phyloP scores from a whole-genome alignment of 2,888 invertebrate species.

The Polyploca ridens region DNA sequence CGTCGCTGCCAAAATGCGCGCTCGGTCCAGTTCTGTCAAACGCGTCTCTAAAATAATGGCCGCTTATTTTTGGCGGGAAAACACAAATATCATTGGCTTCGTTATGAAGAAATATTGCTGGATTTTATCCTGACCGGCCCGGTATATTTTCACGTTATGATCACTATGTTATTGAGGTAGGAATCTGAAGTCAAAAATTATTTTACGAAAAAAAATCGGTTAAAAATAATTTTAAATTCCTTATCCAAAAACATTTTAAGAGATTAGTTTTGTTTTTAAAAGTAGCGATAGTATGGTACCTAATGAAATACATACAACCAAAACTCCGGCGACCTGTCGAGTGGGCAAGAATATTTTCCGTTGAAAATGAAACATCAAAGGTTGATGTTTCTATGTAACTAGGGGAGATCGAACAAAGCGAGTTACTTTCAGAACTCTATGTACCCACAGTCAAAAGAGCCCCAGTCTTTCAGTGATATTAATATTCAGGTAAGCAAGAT shows the following conservation, averaged over 20 bases:
- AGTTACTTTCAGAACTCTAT: constrained; percentile 32
- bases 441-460: constrained; percentile 23
- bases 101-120: constrained; percentile 60
- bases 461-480: background rate
- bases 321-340: background rate
- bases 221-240: too few relatives aligned
- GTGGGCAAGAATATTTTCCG: constrained; percentile 21
- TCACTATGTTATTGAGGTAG: constrained; percentile 35
- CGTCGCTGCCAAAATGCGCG: constrained; percentile 60
- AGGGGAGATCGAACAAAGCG: constrained; percentile 40
- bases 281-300: too few relatives aligned
- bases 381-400: constrained; percentile 32
- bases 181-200: constrained; percentile 12
- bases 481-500: background rate
- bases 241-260: too few relatives aligned
- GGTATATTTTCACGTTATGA: constrained; percentile 47
- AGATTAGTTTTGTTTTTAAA: too few relatives aligned
- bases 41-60: constrained; percentile 68
- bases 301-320: too few relatives aligned
- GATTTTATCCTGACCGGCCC: constrained; percentile 41
- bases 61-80: constrained; percentile 76
- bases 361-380: constrained; percentile 26
- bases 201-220: too few relatives aligned
- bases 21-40: constrained; percentile 78
- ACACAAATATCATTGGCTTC: constrained; percentile 63